phyloP scores from a whole-genome alignment of 2,888 invertebrate species.

The Thereva unica region DNA sequence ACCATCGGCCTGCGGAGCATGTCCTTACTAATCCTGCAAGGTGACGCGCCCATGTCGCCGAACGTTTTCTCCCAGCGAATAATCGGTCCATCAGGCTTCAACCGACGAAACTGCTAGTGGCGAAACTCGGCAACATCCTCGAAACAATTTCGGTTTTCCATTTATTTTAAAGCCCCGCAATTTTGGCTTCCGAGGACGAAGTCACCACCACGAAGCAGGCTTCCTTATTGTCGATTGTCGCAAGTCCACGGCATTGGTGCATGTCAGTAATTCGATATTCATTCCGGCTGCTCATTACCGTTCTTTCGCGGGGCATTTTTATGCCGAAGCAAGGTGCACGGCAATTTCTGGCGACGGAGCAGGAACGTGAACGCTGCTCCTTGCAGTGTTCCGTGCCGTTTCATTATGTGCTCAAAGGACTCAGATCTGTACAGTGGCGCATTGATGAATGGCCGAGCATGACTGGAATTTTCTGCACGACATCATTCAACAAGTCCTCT shows the following conservation, averaged over 20 bases:
- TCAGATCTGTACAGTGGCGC: slow-evolving; percentile 23
- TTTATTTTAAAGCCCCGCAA: no score
- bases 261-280: slow-evolving; percentile 32
- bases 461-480: slow-evolving; percentile 30
- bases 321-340: slow-evolving; percentile 21
- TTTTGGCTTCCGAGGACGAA: neutral
- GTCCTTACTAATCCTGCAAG: neutral
- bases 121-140: no score
- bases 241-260: slow-evolving; percentile 16
- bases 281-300: slow-evolving; percentile 30
- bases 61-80: no score
- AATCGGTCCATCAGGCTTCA: no score
- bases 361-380: slow-evolving; percentile 11
- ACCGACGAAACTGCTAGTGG: no score
- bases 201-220: neutral
- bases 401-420: neutral
- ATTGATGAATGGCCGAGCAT: slow-evolving; percentile 24
- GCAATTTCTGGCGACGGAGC: slow-evolving; percentile 13
- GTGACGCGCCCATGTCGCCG: no score
- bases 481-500: slow-evolving; percentile 28
- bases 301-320: slow-evolving; percentile 26
- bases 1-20: neutral
- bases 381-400: slow-evolving; percentile 5
- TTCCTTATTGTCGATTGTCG: neutral
- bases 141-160: no score